Base-by-base conservation (phyloP, 2,113 vertebrate genomes). In the Alligator sinensis region DNA sequence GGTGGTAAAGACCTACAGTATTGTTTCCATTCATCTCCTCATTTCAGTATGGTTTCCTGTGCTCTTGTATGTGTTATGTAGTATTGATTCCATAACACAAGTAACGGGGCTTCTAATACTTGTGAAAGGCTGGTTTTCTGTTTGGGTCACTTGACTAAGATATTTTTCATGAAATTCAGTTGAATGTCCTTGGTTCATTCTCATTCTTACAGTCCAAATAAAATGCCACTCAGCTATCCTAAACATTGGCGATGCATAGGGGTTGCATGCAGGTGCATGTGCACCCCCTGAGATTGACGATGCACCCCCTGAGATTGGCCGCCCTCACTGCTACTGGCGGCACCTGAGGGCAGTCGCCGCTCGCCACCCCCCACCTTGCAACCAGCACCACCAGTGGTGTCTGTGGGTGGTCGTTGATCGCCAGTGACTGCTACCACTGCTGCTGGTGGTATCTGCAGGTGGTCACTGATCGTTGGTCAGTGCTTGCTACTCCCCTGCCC, bases 81-180 rank as follows among this genome's bases (percentile, higher is more conserved):
- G 16, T 25, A 13, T 22, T 89, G 90, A 89, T 58, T 28, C 88
- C 75, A 62, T 54, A 0, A 70, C 84, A 25, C 5, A 2, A 34
- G 1, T 75, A 63, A 63, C 21, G 22, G 5, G 11, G 3, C 68
- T 27, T 82, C 70, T 57, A 47, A 28, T 2, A 0, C 1, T 2
- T 54, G 77, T 90, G 75, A 83, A 95, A 72, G 2, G 24, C 54
- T 87, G 5, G 24, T 22, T 3, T 30, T 79, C 47, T 30, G 2
- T 27, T 91, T 82, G 80, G 60, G 3, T 57, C 1, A 22, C 27
- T 76, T 14, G 4, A 38, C 1, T 86, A 0, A 1, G 3, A 0
- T 30, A 2, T 18, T 87, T 88, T 78, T 75, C 1, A 21, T 30
- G 3, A 9, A 66, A 76, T 83, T 91, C 90, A 87, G 2, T 2